A percentile compares a stretch with the other conserved stretches of the same genome.
Evolutionary conservation across 2,113 vertebrate genomes (phyloP).

Genomic region (Marcusenius ussheri): DNA sequence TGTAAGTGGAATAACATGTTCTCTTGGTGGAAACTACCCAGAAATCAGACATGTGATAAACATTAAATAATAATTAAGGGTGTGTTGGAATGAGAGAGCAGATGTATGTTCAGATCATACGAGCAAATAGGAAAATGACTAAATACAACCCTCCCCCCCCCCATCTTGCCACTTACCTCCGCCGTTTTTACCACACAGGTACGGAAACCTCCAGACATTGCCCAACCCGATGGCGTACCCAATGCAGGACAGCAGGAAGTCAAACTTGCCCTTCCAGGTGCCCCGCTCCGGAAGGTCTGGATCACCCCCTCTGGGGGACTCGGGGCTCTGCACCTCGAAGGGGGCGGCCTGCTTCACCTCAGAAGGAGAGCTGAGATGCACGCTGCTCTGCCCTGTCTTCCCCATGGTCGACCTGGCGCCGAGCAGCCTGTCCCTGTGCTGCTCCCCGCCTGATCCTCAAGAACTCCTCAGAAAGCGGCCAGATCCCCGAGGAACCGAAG

Average conservation of each 20-base stretch:
- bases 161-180: slow-evolving; percentile 64
- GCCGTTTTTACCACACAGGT: slow-evolving; percentile 86
- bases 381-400: slow-evolving; percentile 65
- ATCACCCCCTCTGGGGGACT: slow-evolving; percentile 31
- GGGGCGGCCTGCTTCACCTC: slow-evolving; percentile 66
- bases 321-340: slow-evolving; percentile 53
- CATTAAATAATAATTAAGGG: neutral
- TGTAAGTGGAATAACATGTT: neutral
- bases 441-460: neutral
- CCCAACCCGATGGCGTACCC: slow-evolving; percentile 83
- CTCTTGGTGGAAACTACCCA: neutral
- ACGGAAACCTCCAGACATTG: slow-evolving; percentile 87
- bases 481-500: neutral
- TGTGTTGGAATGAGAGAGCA: neutral
- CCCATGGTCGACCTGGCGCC: slow-evolving; percentile 55
- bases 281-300: slow-evolving; percentile 65
- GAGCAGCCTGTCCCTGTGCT: no score
- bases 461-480: neutral
- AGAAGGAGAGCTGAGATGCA: slow-evolving; percentile 68
- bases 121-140: neutral
- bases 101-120: neutral
- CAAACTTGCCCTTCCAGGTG: slow-evolving; percentile 83
- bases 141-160: neutral
- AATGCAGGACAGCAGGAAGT: slow-evolving; percentile 81
- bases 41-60: neutral